phyloP scores from a whole-genome alignment of 2,888 invertebrate genomes.

The Mythimna loreyi region DNA sequence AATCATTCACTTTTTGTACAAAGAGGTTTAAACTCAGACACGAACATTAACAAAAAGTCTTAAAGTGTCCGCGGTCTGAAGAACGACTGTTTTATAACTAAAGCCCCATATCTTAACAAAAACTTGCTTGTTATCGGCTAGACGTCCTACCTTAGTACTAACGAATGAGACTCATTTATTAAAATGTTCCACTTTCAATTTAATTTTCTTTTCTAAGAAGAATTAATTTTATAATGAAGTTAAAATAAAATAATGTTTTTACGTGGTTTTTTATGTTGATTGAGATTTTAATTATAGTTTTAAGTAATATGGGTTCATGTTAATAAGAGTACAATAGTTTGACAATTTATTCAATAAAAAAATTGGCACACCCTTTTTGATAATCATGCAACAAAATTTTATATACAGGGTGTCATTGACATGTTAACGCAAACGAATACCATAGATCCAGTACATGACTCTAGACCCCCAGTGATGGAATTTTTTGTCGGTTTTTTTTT shows the following conservation, averaged over 20 bases:
- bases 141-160: constrained; percentile 25
- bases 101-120: constrained; percentile 22
- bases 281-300: neutral
- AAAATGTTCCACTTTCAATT: constrained; percentile 42
- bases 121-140: constrained; percentile 34
- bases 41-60: constrained; percentile 8
- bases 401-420: too few relatives aligned
- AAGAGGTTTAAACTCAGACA: constrained; percentile 6
- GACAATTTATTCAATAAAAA: too few relatives aligned
- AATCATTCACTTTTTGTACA: neutral
- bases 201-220: constrained; percentile 34
- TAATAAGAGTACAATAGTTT: too few relatives aligned
- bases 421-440: too few relatives aligned
- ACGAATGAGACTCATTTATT: constrained; percentile 44
- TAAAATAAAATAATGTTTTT: neutral
- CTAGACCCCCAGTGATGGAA: too few relatives aligned
- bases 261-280: neutral
- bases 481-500: too few relatives aligned
- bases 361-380: too few relatives aligned
- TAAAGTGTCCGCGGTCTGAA: constrained; percentile 8
- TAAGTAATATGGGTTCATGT: neutral
- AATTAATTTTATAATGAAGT: constrained; percentile 15
- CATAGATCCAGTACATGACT: too few relatives aligned
- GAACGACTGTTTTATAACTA: constrained; percentile 30
- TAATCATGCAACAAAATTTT: too few relatives aligned